Conservation (phyloP, 2,888 invertebrate species). For the Beris chalybata region DNA sequence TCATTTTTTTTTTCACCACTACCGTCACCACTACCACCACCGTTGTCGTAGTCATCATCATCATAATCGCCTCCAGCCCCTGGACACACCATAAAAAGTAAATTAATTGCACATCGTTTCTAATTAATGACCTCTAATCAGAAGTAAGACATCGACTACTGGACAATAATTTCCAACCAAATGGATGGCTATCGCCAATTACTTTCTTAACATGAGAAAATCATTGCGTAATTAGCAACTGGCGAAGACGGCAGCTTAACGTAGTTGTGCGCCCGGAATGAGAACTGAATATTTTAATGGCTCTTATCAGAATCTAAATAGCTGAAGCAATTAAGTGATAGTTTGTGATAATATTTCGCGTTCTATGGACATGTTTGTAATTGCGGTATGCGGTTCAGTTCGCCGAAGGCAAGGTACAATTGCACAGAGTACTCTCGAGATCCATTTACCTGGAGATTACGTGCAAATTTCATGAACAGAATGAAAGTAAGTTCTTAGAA, state of each 20-base stretch:
- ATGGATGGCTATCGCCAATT: slow-evolving; percentile 1
- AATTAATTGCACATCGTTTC: slow-evolving; percentile 29
- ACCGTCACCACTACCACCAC: slow-evolving; percentile 2
- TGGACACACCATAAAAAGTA: slow-evolving; percentile 13
- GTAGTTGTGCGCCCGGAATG: no score
- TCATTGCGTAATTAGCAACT: slow-evolving; percentile 23
- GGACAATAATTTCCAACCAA: background rate
- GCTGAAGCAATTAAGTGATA: no score
- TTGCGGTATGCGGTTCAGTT: no score
- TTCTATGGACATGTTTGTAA: slow-evolving; percentile 30
- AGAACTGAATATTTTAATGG: no score
- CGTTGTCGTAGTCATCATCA: background rate
- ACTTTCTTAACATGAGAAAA: slow-evolving; percentile 9
- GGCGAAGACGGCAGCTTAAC: no score
- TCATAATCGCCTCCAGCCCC: background rate
- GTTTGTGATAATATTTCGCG: slow-evolving; percentile 32
- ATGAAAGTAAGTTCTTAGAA: no score
- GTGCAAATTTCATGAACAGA: no score
- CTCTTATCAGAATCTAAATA: no score
- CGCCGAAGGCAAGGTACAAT: no score
- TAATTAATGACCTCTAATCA: slow-evolving; percentile 30
- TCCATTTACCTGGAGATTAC: no score
- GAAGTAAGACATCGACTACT: slow-evolving; percentile 26
- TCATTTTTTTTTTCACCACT: background rate
- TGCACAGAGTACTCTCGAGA: no score